phyloP scores from a whole-genome alignment of 2,797 vertebrate species.

The Crypturellus tataupa region DNA sequence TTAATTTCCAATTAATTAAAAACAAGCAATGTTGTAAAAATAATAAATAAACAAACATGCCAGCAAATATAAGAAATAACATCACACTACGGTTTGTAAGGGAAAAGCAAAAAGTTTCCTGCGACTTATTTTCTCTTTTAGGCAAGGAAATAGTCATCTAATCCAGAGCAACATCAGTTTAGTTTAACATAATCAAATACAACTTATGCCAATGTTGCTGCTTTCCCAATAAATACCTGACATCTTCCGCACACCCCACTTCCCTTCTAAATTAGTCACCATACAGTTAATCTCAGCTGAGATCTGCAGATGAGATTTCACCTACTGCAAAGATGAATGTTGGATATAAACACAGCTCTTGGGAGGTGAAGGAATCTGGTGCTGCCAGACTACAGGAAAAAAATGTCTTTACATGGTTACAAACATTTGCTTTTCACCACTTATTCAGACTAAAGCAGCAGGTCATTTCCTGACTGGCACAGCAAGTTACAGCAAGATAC shows the following conservation, averaged over 20 bases:
- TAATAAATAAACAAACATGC: neutral
- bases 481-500: conserved; percentile 75
- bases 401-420: neutral
- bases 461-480: conserved; percentile 73
- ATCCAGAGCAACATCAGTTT: conserved; percentile 4
- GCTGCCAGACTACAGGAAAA: conserved; percentile 8
- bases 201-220: conserved; percentile 32
- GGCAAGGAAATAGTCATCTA: conserved; percentile 28
- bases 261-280: conserved; percentile 35
- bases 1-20: conserved; percentile 50
- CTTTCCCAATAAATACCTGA: conserved; percentile 2
- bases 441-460: conserved; percentile 41
- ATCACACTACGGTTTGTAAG: neutral
- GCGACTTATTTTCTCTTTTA: conserved; percentile 26
- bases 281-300: conserved; percentile 25
- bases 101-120: conserved; percentile 37
- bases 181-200: conserved; percentile 29
- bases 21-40: neutral
- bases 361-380: conserved; percentile 4
- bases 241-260: neutral
- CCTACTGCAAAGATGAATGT: conserved; percentile 45
- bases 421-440: conserved; percentile 51
- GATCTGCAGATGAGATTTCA: conserved; percentile 23
- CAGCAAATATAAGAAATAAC: neutral
- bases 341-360: conserved; percentile 21